phyloP scores from a whole-genome alignment of 2,797 vertebrate species.

The Scleropages formosus region DNA sequence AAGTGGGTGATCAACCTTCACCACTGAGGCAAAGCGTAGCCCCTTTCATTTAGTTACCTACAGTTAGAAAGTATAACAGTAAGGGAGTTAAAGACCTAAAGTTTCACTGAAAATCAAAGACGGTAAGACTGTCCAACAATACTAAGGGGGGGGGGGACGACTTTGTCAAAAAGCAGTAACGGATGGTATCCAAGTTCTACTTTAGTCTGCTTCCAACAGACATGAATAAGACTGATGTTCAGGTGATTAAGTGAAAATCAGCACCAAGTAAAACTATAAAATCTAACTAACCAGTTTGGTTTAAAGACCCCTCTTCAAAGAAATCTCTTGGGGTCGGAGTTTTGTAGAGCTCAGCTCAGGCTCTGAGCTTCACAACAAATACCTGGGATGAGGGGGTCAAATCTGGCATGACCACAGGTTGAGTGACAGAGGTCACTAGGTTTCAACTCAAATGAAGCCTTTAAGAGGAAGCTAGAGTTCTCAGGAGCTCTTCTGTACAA shows the following conservation, averaged over 20 bases:
- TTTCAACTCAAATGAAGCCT: no score
- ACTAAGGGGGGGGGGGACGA: not conserved
- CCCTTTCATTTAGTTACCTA: not conserved
- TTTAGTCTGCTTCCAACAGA: no score
- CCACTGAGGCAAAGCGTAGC: not conserved
- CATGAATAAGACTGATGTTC: not conserved
- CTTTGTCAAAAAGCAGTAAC: not conserved
- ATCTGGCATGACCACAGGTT: no score
- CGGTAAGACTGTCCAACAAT: constrained; percentile 3
- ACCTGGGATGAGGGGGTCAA: no score
- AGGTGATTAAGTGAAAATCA: not conserved
- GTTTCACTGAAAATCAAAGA: not conserved
- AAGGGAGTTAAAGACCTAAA: not conserved
- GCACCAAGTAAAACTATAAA: not conserved
- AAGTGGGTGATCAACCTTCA: not conserved
- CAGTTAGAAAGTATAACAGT: not conserved
- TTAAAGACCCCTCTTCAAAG: no score
- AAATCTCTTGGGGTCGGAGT: no score
- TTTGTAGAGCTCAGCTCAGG: no score
- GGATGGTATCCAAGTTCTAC: not conserved
- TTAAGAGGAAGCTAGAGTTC: no score
- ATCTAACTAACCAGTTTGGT: no score
- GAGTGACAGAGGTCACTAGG: no score
- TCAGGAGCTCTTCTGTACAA: no score
- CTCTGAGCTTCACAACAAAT: no score